Evolutionary conservation across 1,140 invertebrate species (phyloP), one percentile per base, ranked within the genome.

Genomic region (Aricia agestis): DNA sequence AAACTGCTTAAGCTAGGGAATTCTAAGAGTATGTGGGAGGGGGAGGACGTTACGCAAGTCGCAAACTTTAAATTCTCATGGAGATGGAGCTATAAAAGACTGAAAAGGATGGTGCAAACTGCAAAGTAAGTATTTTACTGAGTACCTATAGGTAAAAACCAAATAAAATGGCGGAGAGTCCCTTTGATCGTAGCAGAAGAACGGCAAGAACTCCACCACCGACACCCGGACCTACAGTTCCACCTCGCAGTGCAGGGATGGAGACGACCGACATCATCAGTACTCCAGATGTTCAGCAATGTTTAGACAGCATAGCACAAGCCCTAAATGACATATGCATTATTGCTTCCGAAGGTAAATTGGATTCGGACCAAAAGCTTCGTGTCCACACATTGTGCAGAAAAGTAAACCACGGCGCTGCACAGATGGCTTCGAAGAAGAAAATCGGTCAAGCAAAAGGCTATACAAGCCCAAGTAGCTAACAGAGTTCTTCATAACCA

Each of bases 341-440:
- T n/a, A 69, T 69, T 13, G 25, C 68, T 13, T 17, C 68, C 15
- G 68, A 69, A 31, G 68, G 68, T 6, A 69, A 69, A 61, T 17
- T 69, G 15, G 15, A 69, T 15, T n/a, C 52, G 4, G 52, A 69
- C 13, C 58, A 69, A 41, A 69, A 69, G 59, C n/a, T n/a, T n/a
- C n/a, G n/a, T n/a, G 59, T 69, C 11, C 59, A 58, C 59, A 19
- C 45, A 13, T 3, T 59, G 19, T 69, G 57, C 25, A 42, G 52
- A 25, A 59, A 25, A 59, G 57, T 59, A 36, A 52, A 9, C 11
- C 19, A 69, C 52, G 52, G 57, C 7, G 59, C 9, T 36, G n/a
- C 68, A 19, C 67, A 68, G 9, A 59, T 68, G 45, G 45, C 67
- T 18, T n/a, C 67, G n/a, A n/a, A n/a, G n/a, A n/a, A n/a, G n/a